Base-by-base conservation (phyloP, 2,113 vertebrate genomes). In the Dunckerocampus dactyliophorus region DNA sequence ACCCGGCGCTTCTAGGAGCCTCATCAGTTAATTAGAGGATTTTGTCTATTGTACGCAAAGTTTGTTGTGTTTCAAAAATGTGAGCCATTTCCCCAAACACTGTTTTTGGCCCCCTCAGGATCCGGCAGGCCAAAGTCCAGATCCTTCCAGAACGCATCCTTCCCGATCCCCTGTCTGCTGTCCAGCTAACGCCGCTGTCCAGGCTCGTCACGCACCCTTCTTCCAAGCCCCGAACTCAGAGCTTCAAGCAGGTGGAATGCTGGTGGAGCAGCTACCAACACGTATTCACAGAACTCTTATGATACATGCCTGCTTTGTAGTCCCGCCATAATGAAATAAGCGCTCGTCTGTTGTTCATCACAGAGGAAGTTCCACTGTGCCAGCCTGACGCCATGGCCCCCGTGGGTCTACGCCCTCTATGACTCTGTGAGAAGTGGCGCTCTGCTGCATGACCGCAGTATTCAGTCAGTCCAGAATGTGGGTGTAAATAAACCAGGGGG, bases 331-430 rank as follows among this genome's bases (percentile, higher is more conserved):
- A 43, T 43, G 5, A 17, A 17, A 42, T 47, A 46, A 24, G 21
- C 17, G 42, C 3, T 46, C 24, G 0, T 69, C 47, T 72, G 50
- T 62, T 74, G 63, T 86, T 71, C 82, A 1, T 88, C 87, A 64
- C 82, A 99, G 96, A 94, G 93, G 74, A 98, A 94, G 87, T 94
- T 96, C 76, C 90, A 90, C 74, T 93, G 94, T 91, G 96, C 97
- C 24, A 95, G 92, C 83, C 77, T 99, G 90, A 99, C 97, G 0
- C 93, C 92, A 1, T 99, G 96, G 97, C 97, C 97, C 19, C 89
- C 93, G 24, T 99, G 97, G 97, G 92, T 99, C 24, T 99, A 99
- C 46, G 92, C 94, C 8, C 89, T 99, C 1, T 98, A 99, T 67
- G 96, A 99, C 48, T 94, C 97, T 34, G 97, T 99, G 83, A 96